Evolutionary conservation across 2,797 vertebrate species (phyloP).

Genomic region (Sandelia bainsii): DNA sequence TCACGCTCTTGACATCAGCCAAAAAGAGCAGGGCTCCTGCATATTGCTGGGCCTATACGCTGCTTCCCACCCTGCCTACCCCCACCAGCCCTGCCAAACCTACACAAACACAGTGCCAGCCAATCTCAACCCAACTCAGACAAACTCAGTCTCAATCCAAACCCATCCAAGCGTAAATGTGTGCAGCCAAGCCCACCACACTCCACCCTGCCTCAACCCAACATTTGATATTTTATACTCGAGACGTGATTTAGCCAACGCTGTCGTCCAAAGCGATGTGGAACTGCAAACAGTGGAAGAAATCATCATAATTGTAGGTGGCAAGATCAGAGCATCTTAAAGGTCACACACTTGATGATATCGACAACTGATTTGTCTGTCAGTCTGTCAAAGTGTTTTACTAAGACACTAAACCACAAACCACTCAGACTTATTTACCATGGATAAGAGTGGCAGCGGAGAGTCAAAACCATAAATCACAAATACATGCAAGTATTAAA

Average conservation of each 20-base stretch:
- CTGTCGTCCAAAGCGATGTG: constrained; percentile 14
- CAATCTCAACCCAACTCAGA: constrained; percentile 73
- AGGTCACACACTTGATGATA: constrained; percentile 50
- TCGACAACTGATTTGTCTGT: constrained; percentile 54
- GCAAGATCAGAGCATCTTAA: constrained; percentile 52
- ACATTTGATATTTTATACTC: constrained; percentile 69
- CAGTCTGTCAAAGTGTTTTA: constrained; percentile 38
- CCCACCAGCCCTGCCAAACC: constrained; percentile 58
- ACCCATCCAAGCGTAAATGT: constrained; percentile 62
- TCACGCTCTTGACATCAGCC: constrained; percentile 49
- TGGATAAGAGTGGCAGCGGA: not conserved
- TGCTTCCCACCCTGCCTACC: constrained; percentile 26
- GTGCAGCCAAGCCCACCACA: constrained; percentile 66
- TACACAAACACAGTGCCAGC: constrained; percentile 75
- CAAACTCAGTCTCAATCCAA: constrained; percentile 70
- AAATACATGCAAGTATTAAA: constrained; percentile 17
- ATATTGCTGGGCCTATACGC: constrained; percentile 52
- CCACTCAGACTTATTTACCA: constrained; percentile 19
- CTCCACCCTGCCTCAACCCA: constrained; percentile 63
- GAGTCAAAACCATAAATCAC: constrained; percentile 41
- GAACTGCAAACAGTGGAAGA: constrained; percentile 53
- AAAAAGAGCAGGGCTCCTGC: constrained; percentile 44
- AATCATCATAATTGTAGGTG: constrained; percentile 59
- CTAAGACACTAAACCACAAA: constrained; percentile 21
- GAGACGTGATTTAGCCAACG: constrained; percentile 40